Base-by-base conservation (phyloP, 2,113 vertebrate species). In the Lutjanus erythropterus region DNA sequence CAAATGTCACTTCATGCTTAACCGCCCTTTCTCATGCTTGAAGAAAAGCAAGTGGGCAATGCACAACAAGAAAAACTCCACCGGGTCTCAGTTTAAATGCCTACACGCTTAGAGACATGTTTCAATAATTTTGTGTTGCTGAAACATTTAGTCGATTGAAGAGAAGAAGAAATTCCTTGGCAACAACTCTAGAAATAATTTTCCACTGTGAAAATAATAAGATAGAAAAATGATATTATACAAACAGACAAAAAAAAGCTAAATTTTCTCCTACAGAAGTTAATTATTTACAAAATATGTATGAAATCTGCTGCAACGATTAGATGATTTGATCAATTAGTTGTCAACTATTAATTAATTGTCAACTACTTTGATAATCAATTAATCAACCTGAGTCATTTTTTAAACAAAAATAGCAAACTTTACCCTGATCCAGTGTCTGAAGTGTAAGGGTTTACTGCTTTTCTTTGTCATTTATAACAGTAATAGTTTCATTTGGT, bases 1-100 rank as follows among this genome's bases (percentile, higher is more conserved):
- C 78, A 93, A 94, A 94, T 94, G 92, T 93, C 93, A 93, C 89
- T 89, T 94, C 88, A 92, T 92, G 91, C 89, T 93, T 85, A 91
- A 89, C 76, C 52, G 76, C 91, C 71, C 88, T 88, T 92, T 86
- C 66, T 89, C 78, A 87, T 89, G 93, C 92, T 86, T 74, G 85
- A 86, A 80, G 86, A 86, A 81, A 89, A 80, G 81, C 68, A 29
- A 91, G 87, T 72, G 75, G 84, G 86, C 83, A 88, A 90, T 53
- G 58, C 68, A 88, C 61, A 70, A 78, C n/a, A 39, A 82, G 49
- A 61, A 31, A 84, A 78, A 7, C 82, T 87, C 81, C 50, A 62
- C 42, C n/a, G 47, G 83, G 60, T 55, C 84, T 81, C 56, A 42
- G 39, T 78, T 69, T 72, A 92, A 93, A 93, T 88, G 91, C 71